Percentiles rank a stretch among this genome's conserved stretches.
Conservation (phyloP, 2,113 vertebrate species). For the Carassius auratus region DNA sequence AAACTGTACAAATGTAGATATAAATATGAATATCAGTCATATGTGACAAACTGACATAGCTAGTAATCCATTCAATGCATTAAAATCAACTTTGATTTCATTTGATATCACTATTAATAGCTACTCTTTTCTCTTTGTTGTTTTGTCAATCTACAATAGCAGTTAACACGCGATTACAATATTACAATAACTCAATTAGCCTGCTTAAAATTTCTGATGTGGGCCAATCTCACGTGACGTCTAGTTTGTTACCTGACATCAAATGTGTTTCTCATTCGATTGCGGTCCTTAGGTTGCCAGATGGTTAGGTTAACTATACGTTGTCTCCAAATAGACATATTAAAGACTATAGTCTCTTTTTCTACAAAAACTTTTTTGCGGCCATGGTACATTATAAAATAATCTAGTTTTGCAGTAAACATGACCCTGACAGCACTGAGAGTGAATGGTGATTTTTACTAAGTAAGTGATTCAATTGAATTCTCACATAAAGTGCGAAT, state of each 20-base stretch:
- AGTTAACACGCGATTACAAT: no score
- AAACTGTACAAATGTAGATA: not conserved
- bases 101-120: not conserved
- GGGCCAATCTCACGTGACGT: not conserved
- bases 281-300: not conserved
- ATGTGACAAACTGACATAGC: no score
- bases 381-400: not conserved
- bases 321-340: not conserved
- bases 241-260: not conserved
- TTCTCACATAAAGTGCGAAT: not conserved
- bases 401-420: not conserved
- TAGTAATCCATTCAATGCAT: no score
- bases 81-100: not conserved
- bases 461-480: not conserved
- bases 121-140: not conserved
- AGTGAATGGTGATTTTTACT: not conserved
- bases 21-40: not conserved
- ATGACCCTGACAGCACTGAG: not conserved
- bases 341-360: not conserved
- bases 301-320: no score
- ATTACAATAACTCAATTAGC: not conserved
- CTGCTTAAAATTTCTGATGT: not conserved
- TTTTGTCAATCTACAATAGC: not conserved
- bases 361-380: not conserved
- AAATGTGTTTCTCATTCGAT: not conserved